Evolutionary conservation across 23 tunicate genomes (phyloP), one percentile per base, ranked within the genome.

Genomic region (Clavelina lepadiformis): DNA sequence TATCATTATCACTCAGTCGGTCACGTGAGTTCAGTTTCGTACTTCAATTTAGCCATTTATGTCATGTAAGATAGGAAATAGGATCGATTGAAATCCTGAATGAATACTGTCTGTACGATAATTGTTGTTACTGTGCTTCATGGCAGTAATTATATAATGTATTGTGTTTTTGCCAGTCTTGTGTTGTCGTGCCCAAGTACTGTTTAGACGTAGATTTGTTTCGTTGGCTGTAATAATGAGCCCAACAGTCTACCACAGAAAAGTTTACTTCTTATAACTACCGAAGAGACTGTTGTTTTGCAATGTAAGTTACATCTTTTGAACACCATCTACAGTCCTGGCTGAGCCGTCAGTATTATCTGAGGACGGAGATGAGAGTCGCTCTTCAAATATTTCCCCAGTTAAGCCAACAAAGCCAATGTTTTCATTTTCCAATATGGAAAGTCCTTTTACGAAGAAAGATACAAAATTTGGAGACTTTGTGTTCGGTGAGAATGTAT

Each of bases 351-450:
- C n/a, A n/a, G n/a, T n/a, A n/a, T n/a, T n/a, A n/a, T n/a, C n/a
- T n/a, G n/a, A n/a, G n/a, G n/a, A n/a, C n/a, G n/a, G n/a, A 44
- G 69, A 28, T 27, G 73, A 28, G 34, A 57, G 41, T 45, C 28
- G 56, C 5, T 11, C 82, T 1, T 30, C 6, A 46, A 54, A 68
- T 24, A 7, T 35, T 46, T 78, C 84, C 50, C 95, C 95, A 5
- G 85, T 71, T 24, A 78, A 86, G 35, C 41, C 69, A 28, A 25
- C 80, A 56, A 77, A 55, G 54, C 68, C 95, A 1, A 2, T 51
- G 20, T 86, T 86, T 37, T 79, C 86, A 11, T 86, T 86, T 35
- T 85, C 95, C 20, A 86, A 72, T 41, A 37, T 86, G 3, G 74
- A 60, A 15, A 86, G 71, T 29, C 80, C 95, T 29, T 70, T 85